phyloP scores from a whole-genome alignment of 2,797 vertebrate genomes.

The Phaenicophaeus curvirostris region DNA sequence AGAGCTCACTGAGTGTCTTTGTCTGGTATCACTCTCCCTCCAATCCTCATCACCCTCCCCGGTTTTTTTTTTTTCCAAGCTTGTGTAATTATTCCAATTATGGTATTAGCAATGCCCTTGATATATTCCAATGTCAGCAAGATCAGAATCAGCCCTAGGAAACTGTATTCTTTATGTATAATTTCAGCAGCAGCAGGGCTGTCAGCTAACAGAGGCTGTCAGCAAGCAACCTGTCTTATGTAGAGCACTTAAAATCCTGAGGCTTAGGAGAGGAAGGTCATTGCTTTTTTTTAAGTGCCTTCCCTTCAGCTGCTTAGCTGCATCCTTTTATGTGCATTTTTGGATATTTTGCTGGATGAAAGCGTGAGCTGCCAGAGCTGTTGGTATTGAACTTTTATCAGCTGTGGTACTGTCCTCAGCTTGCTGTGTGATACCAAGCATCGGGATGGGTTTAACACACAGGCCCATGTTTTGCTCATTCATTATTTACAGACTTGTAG shows the following conservation, averaged over 20 bases:
- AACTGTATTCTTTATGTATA: background rate
- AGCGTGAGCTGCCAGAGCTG: background rate
- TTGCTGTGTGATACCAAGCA: background rate
- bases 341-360: background rate
- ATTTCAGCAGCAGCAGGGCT: background rate
- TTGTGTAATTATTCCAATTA: constrained; percentile 22
- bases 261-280: background rate
- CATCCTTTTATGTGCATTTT: background rate
- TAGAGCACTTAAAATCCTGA: background rate
- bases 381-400: background rate
- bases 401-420: background rate
- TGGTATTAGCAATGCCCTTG: background rate
- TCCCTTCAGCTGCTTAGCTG: background rate
- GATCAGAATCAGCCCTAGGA: constrained; percentile 1
- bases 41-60: fast-evolving
- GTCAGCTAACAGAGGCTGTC: background rate
- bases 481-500: background rate
- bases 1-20: constrained; percentile 10
- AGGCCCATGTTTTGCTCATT: background rate
- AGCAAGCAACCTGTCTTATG: background rate
- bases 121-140: background rate
- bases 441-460: background rate
- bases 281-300: background rate
- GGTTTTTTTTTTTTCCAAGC: background rate
- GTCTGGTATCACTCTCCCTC: background rate